phyloP scores from a whole-genome alignment of 2,888 invertebrate genomes.

The Ormyrus rosae region DNA sequence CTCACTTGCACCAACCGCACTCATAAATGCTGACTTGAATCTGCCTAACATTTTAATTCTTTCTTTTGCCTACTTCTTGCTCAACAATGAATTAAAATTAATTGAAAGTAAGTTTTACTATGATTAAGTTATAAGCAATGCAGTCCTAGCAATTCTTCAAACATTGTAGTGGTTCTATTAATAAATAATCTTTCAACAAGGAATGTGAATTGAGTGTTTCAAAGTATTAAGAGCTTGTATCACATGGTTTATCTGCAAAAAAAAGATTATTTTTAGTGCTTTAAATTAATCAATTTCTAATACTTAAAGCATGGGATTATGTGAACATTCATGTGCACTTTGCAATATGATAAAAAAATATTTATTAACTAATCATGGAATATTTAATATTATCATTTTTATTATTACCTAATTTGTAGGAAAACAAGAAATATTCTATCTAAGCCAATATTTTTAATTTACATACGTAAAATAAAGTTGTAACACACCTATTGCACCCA shows the following conservation, averaged over 20 bases:
- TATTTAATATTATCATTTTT: no score
- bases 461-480: no score
- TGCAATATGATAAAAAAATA: no score
- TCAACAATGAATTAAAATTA: not conserved
- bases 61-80: no score
- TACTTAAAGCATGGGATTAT: no score
- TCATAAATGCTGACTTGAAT: conserved; percentile 81
- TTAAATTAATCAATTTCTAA: no score
- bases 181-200: conserved; percentile 33
- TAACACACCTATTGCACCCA: no score
- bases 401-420: no score
- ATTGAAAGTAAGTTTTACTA: not conserved
- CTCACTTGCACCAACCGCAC: conserved; percentile 78
- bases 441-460: no score
- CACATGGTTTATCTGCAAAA: conserved; percentile 46
- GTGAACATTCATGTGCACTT: no score
- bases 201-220: conserved; percentile 42
- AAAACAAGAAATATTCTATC: no score
- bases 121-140: conserved; percentile 23
- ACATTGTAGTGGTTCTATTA: not conserved
- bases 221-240: conserved; percentile 21
- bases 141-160: conserved; percentile 7
- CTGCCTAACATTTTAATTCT: conserved; percentile 78
- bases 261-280: conserved; percentile 18
- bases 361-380: no score